phyloP scores from a whole-genome alignment of 2,113 vertebrate species.

The Pomatostomus ruficeps region DNA sequence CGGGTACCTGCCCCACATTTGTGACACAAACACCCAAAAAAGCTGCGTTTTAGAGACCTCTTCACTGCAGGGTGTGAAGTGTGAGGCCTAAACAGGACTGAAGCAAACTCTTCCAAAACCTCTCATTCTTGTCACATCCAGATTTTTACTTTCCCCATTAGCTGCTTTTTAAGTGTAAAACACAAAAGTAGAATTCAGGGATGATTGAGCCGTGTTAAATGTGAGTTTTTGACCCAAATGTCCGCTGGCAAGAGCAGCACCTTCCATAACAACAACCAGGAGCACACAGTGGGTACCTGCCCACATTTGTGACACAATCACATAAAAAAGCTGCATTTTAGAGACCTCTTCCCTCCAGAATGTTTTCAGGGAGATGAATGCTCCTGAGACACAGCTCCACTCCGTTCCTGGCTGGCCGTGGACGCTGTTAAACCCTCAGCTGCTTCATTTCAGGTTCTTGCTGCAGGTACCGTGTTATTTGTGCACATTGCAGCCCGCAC shows the following conservation, averaged over 20 bases:
- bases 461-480: not conserved
- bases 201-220: not conserved
- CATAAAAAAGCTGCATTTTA: fast-evolving
- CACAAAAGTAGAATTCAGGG: not conserved
- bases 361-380: not conserved
- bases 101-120: not conserved
- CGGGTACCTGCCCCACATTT: too few species aligned
- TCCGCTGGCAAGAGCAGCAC: not conserved
- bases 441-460: not conserved
- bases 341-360: not conserved
- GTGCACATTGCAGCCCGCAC: not conserved
- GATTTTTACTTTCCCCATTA: not conserved
- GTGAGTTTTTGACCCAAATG: not conserved
- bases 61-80: not conserved
- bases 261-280: not conserved
- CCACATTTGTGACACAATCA: not conserved
- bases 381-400: not conserved
- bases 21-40: not conserved
- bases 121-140: not conserved
- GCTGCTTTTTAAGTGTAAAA: not conserved
- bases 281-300: not conserved
- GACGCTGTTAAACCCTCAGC: not conserved
- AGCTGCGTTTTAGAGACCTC: not conserved
- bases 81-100: not conserved
- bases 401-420: not conserved